Evolutionary conservation across 2,888 invertebrate species (phyloP), one percentile per base, ranked within the genome.

Genomic region (Conus canariensis): DNA sequence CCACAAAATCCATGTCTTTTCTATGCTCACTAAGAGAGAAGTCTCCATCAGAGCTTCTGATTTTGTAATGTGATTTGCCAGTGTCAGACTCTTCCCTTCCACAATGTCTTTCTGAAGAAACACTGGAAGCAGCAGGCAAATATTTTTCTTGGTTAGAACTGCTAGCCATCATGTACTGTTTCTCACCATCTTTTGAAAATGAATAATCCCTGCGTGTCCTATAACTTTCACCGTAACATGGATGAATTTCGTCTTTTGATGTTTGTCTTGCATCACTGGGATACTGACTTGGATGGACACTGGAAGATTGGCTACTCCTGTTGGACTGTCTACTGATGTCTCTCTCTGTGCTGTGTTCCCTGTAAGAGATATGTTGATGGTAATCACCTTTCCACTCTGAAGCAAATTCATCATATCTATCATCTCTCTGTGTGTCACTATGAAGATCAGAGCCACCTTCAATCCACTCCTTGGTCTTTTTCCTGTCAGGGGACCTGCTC

Each of bases 391-490:
- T 56, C 70, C 85, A 30, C n/a, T 70, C 85, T 10, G 85, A 67
- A 83, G 60, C 64, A 19, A 19, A 45, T 4, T 56, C 60, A 10
- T 64, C 58, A 56, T 45, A 25, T 22, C 82, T 67, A 45, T 30
- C 25, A 10, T 64, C 56, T 64, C 64, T 89, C 25, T 88, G 74
- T 45, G 82, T 87, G 85, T 90, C 90, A 86, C 90, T 90, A n/a
- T 86, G 80, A 74, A 85, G 87, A 7, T 86, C 87, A 77, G 14
- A 6, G 12, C 45, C 77, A 25, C 12, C 56, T n/a, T 77, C 59
- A 25, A 14, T 67, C 45, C 25, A 19, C 14, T 45, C 25, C 8
- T 67, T 16, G 14, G n/a, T 12, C 12, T 14, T 85, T 59, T 60
- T 85, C 19, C 60, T n/a, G 16, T 60, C 86, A 25, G 86, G 82